A percentile compares a stretch with the other conserved stretches of the same genome.
phyloP scores from a whole-genome alignment of 2,113 vertebrate genomes.

The Orycteropus afer region DNA sequence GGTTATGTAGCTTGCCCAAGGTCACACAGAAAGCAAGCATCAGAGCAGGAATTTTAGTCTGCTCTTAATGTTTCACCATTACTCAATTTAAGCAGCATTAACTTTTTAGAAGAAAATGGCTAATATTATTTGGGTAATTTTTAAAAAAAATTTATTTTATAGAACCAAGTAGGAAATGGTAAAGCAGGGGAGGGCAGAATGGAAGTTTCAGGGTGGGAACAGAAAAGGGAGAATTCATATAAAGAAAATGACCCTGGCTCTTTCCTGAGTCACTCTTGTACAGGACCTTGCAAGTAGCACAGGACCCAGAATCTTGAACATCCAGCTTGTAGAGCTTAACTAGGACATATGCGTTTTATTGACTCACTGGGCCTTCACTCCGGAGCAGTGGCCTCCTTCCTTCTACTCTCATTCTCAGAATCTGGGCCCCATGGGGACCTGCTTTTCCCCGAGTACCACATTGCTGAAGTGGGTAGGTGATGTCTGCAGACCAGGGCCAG shows the following conservation, averaged over 20 bases:
- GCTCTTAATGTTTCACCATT: fast-evolving
- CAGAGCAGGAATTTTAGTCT: background rate
- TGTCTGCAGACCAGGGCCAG: fast-evolving
- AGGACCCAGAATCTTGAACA: background rate
- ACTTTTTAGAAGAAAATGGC: background rate
- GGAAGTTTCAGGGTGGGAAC: background rate
- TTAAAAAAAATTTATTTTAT: too few relatives aligned
- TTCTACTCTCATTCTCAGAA: background rate
- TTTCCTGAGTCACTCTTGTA: background rate
- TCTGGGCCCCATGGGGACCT: background rate
- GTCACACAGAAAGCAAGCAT: background rate
- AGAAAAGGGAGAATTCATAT: background rate
- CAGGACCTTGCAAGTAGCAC: background rate
- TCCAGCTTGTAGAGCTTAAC: background rate
- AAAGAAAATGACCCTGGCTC: background rate
- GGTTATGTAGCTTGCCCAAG: too few relatives aligned
- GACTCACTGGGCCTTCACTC: background rate
- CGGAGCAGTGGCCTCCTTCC: background rate
- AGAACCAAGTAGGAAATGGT: background rate
- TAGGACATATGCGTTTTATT: background rate
- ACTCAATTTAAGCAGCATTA: background rate
- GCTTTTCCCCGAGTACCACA: background rate
- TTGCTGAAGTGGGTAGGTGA: background rate
- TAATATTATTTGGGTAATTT: fast-evolving
- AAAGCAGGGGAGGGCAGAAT: background rate